These are phyloP conservation scores for Coreoperca whiteheadi DNA, from an alignment of 2,113 vertebrate genomes.

Conservation along the genomic window DNA sequence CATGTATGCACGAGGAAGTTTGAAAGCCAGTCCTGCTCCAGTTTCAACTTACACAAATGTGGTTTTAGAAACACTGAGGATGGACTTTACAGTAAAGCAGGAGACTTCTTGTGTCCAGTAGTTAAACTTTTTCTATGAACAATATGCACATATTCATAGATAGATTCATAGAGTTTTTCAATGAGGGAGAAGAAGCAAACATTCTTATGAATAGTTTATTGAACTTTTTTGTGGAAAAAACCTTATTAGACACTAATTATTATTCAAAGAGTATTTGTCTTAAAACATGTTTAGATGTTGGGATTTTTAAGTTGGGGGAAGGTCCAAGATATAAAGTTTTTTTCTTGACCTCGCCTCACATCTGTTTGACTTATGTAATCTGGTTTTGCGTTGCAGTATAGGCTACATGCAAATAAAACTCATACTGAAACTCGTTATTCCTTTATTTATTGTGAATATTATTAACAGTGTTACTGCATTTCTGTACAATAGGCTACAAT, in stretches of 20 bases:
- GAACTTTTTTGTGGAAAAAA: neutral
- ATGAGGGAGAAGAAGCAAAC: neutral
- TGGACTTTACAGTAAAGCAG: neutral
- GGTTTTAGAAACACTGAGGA: neutral
- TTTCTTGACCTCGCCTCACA: neutral
- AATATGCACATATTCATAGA: neutral
- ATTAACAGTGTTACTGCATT: slow-evolving; percentile 19
- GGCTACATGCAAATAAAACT: neutral
- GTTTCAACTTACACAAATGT: neutral
- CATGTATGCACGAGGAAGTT: neutral
- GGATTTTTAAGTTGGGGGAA: neutral
- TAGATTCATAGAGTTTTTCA: neutral
- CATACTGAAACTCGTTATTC: neutral
- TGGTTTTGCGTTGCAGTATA: neutral
- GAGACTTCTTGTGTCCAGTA: neutral
- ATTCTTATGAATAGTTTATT: too few species aligned
- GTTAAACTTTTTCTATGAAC: neutral
- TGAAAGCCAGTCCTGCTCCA: neutral
- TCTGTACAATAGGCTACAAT: slow-evolving; percentile 24
- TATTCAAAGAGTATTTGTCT: neutral
- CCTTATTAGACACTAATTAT: neutral
- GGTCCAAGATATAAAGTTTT: neutral
- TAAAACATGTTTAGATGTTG: neutral
- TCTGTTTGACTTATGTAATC: neutral
- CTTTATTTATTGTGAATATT: slow-evolving; percentile 58